A percentile compares a stretch with the other conserved stretches of the same genome.
Conservation (phyloP, 2,797 vertebrate genomes). For the Acrossocheilus wenchowensis region DNA sequence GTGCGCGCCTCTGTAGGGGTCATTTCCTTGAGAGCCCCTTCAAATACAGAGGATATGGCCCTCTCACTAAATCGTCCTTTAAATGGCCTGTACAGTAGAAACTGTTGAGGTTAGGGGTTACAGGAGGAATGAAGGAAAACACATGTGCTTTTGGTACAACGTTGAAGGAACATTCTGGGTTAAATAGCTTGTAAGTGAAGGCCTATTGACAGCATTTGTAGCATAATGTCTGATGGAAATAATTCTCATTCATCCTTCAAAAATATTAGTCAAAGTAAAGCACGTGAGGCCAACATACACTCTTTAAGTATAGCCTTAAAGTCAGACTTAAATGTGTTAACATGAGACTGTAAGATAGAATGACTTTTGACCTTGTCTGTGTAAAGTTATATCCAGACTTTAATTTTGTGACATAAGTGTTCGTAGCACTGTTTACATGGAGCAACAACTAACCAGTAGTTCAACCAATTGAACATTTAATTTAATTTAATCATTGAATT, state of each 20-base stretch:
- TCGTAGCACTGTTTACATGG: not conserved
- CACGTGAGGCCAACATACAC: not conserved
- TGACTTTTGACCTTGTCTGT: not conserved
- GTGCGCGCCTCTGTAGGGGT: constrained; percentile 58
- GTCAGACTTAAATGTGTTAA: not conserved
- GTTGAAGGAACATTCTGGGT: not conserved
- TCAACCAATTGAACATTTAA: not conserved
- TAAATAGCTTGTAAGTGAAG: constrained; percentile 14
- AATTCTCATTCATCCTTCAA: not conserved
- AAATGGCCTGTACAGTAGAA: constrained; percentile 63
- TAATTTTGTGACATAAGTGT: not conserved
- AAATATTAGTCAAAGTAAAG: not conserved
- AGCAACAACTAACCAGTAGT: not conserved
- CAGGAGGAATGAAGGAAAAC: constrained; percentile 47
- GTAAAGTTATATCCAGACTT: not conserved
- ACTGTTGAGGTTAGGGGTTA: constrained; percentile 50
- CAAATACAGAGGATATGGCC: constrained; percentile 55
- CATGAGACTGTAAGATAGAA: not conserved
- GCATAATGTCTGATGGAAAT: not conserved
- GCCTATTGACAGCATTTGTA: not conserved
- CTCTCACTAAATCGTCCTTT: constrained; percentile 63
- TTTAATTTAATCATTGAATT: not conserved
- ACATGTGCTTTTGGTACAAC: constrained; percentile 13
- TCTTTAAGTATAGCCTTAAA: not conserved
- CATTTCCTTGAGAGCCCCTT: constrained; percentile 60